Conservation (phyloP, 2,113 vertebrate species). For the Psammodynastes pulverulentus region DNA sequence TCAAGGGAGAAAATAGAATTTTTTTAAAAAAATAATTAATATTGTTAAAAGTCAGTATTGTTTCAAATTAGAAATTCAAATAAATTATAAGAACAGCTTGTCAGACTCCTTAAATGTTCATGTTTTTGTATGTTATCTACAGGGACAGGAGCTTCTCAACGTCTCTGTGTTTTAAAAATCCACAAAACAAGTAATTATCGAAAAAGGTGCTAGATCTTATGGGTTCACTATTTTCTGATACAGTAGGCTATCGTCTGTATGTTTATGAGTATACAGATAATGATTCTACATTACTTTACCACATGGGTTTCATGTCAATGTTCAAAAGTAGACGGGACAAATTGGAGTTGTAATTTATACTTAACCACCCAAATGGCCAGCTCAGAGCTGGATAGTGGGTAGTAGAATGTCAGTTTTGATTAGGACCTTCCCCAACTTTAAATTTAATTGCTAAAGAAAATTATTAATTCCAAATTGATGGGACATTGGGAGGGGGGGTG, state of each 20-base stretch:
- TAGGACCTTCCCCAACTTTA: neutral
- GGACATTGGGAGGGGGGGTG: too few species aligned
- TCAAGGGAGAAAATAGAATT: neutral
- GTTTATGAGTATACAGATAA: neutral
- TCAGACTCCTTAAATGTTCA: neutral
- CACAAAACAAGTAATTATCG: neutral
- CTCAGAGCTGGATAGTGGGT: neutral
- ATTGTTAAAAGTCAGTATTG: neutral
- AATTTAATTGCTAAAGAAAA: neutral
- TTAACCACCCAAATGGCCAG: neutral
- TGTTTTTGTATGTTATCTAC: neutral
- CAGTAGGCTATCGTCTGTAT: neutral
- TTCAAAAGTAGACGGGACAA: neutral
- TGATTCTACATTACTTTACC: neutral
- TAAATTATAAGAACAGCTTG: neutral
- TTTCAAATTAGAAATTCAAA: neutral
- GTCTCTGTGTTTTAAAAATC: neutral
- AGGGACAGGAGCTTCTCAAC: neutral
- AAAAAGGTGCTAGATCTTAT: neutral
- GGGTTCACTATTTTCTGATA: neutral
- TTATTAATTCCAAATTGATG: neutral
- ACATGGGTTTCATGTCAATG: neutral
- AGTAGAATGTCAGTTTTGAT: neutral
- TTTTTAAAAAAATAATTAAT: neutral
- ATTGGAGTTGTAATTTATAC: neutral